A percentile compares a stretch with the other conserved stretches of the same genome.
Conservation (phyloP, 2,888 invertebrate species). For the Eupithecia exiguata region DNA sequence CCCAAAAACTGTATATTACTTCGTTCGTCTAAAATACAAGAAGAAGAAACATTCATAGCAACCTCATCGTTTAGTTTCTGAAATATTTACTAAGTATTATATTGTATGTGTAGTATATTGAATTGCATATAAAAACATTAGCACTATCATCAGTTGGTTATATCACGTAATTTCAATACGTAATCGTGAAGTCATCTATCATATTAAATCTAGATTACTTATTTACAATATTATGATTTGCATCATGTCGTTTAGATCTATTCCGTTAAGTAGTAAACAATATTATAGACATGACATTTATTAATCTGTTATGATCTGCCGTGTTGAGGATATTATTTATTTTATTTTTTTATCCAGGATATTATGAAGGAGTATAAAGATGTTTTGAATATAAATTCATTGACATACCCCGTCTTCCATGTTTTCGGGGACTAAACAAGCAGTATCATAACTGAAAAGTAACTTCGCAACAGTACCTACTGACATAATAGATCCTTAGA, state of each 20-base stretch:
- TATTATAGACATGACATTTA: not conserved
- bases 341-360: too few relatives aligned
- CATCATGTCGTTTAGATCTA: not conserved
- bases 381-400: not conserved
- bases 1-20: too few relatives aligned
- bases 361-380: not conserved
- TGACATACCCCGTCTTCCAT: not conserved
- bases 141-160: not conserved
- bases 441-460: not conserved
- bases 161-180: not conserved
- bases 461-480: not conserved
- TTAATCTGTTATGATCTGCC: not conserved
- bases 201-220: not conserved
- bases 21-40: too few relatives aligned
- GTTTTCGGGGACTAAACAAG: not conserved
- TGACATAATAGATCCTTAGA: conserved; percentile 4
- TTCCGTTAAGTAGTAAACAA: not conserved
- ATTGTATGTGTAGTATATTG: not conserved
- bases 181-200: conserved; percentile 6
- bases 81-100: too few relatives aligned
- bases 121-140: not conserved
- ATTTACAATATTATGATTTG: conserved; percentile 1
- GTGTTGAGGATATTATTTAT: too few relatives aligned
- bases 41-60: not conserved
- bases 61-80: not conserved